These are phyloP conservation scores for Abrostola triplasia DNA, from an alignment of 2,888 invertebrate species.

Conservation along the genomic window DNA sequence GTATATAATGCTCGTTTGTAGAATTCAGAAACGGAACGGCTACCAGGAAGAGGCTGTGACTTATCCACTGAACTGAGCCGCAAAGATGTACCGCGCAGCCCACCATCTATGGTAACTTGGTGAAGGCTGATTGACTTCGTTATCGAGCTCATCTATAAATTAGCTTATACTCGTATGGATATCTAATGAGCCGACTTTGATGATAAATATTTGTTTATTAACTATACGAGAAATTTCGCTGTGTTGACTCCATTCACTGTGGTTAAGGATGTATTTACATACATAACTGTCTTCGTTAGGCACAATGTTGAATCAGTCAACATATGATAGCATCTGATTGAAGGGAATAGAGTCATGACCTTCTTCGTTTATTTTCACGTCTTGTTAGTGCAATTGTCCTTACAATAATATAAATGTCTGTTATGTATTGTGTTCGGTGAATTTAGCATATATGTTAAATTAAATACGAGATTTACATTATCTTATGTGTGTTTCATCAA, in stretches of 20 bases:
- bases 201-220: constrained; percentile 52
- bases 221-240: constrained; percentile 40
- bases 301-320: constrained; percentile 64
- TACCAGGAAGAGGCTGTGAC: constrained; percentile 81
- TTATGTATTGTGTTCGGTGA: constrained; percentile 22
- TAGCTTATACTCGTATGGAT: constrained; percentile 60
- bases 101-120: constrained; percentile 73
- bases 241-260: constrained; percentile 48
- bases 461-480: not conserved
- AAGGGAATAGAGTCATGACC: constrained; percentile 69
- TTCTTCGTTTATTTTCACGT: constrained; percentile 67
- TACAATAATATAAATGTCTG: constrained; percentile 54
- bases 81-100: constrained; percentile 72
- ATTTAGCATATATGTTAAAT: constrained; percentile 19
- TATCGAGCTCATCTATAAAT: constrained; percentile 72
- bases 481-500: no score
- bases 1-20: constrained; percentile 86
- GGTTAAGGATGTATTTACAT: constrained; percentile 50
- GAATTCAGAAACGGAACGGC: constrained; percentile 80
- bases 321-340: constrained; percentile 62
- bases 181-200: constrained; percentile 63
- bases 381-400: constrained; percentile 77
- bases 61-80: constrained; percentile 75
- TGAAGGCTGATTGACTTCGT: constrained; percentile 78
- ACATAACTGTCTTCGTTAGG: constrained; percentile 59